Base-by-base conservation (phyloP, 2,113 vertebrate species). In the Mirza zaza region DNA sequence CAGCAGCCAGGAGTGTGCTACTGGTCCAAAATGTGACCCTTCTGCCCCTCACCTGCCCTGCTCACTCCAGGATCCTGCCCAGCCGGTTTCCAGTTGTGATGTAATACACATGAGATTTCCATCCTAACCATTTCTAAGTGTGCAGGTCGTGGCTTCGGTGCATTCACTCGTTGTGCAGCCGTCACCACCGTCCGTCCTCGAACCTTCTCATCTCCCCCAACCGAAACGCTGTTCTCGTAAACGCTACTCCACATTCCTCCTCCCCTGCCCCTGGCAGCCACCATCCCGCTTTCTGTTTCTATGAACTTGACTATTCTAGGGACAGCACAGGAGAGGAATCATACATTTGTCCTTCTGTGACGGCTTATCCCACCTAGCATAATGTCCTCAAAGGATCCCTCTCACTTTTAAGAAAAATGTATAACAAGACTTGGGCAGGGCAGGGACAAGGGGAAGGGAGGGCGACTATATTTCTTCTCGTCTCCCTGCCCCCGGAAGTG, bases 161-260 rank as follows among this genome's bases (percentile, higher is more conserved):
- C 2, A 1, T 18, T 4, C 6, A 0, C 8, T 0, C 3, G 4
- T 10, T 15, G 29, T 6, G 42, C 14, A 42, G 0, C 45, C 36
- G 7, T 50, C 39, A 2, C 2, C n/a, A 9, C 17, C 3, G 0
- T 7, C 48, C 76, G 14, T 34, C 29, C 34, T 63, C 61, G 68
- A n/a, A 59, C 71, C 4, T 17, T 11, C 10, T 68, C 50, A 14
- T n/a, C 70, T 76, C 15, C n/a, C 23, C 48, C 27, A 12, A 5
- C 12, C 1, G 82, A 25, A 34, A 65, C 65, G 42, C 29, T 36
- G 17, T 17, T 18, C 36, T 55, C 4, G 0, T 8, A 14, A 27
- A 11, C 63, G 1, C 18, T 3, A 10, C 27, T 7, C 17, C 63
- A 21, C 7, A 4, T 7, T 1, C 6, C 61, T 39, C 25, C 18